Base-by-base conservation (phyloP, 2,888 invertebrate species). In the Selenia dentaria region DNA sequence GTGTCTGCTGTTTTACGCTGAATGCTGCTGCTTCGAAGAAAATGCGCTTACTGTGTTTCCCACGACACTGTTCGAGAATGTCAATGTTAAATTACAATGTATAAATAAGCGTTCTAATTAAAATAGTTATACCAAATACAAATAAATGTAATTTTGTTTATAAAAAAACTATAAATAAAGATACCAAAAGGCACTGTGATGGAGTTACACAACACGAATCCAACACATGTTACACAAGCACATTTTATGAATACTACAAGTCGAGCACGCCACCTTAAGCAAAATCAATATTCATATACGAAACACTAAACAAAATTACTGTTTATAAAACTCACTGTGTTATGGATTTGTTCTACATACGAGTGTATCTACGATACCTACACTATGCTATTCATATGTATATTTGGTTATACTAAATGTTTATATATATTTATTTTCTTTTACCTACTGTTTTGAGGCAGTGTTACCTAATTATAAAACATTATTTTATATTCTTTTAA, bases 1-100 rank as follows among this genome's bases (percentile, higher is more conserved):
- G 65, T 64, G 70, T 76, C 79, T 77, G 75, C 45, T 55, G 56
- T 52, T 48, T 44, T 76, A 76, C 70, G 76, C 74, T 77, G 49
- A 59, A 56, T 70, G 64, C 64, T 57, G n/a, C 52, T 48, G 70
- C 70, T 76, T 75, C 47, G 14, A 53, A 34, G 59, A 52, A 35
- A 49, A 60, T 22, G 28, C 26, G 39, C 29, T 42, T 36, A 48
- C 26, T 31, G 39, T 46, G 38, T 54, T 35, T 27, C 4, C 24
- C 26, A 12, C n/a, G 13, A 29, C 29, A 35, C 25, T 16, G 20
- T 9, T 35, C 6, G 31, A 22, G 22, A 45, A 45, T 34, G 44
- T n/a, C 22, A 31, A 27, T 32, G 25, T 39, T 29, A 28, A 11
- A 35, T 14, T 12, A 12, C 9, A 40, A 32, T 32, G 31, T 9